Evolutionary conservation across 2,113 vertebrate species (phyloP), one percentile per base, ranked within the genome.

Genomic region (Poeciliopsis prolifica): DNA sequence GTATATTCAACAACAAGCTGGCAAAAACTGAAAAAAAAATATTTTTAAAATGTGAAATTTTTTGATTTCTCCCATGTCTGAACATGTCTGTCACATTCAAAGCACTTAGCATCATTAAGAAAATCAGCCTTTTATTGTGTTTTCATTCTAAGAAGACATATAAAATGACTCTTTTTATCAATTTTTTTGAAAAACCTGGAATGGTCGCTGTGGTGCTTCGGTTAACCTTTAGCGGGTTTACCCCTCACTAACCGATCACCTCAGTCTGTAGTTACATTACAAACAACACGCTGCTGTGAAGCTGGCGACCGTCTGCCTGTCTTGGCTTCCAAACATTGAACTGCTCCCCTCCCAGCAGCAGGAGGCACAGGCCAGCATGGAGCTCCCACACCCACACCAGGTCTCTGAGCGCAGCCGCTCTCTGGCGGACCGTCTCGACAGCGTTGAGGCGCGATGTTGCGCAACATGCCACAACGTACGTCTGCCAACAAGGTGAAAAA

Each of bases 321-420:
- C 70, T 80, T 78, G 67, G 75, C 84, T 70, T 66, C 76, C 74
- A 63, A 75, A 66, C 54, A 60, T 68, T 61, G 48, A 58, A 14
- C 70, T 74, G 40, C 78, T 35, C 72, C 61, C 26, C 42, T 64
- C 82, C 84, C 83, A 37, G 87, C 68, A 13, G 24, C 78, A 85
- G 94, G 94, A 94, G 81, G 74, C 75, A 74, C 90, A 76, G 95
- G 93, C 24, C 66, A 91, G 73, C 81, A 86, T 75, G 94, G 94
- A 92, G 92, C 79, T 71, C 65, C 19, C 29, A 65, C 54, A 48
- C 68, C 14, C 26, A 33, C 42, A 68, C 58, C 62, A 61, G 67
- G 51, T 62, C 68, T 42, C 40, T 42, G 13, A 42, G 40, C 40
- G 48, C 62, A 64, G 75, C 79, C 83, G 61, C 78, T 81, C 29